Percentiles rank a stretch among this genome's conserved stretches.
Evolutionary conservation across 2,797 vertebrate species (phyloP).

Genomic region (Melanotaenia pygmaea): DNA sequence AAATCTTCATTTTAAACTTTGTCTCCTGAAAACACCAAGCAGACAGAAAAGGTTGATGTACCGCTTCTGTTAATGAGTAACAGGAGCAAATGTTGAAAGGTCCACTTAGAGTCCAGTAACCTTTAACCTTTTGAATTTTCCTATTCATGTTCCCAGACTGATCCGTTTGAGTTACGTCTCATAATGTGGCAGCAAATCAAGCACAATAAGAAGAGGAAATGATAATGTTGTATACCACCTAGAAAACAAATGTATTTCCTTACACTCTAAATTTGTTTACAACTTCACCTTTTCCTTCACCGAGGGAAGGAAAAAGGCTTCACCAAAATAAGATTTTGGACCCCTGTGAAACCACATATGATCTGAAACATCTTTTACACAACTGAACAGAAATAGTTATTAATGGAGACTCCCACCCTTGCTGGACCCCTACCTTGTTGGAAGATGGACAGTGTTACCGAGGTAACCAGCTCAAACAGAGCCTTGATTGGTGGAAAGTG

Average conservation of each 20-base stretch:
- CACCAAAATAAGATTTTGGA: slow-evolving; percentile 6
- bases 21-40: slow-evolving; percentile 13
- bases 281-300: slow-evolving; percentile 5
- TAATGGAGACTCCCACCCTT: slow-evolving; percentile 47
- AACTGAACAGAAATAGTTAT: slow-evolving; percentile 37
- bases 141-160: slow-evolving; percentile 2
- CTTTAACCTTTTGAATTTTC: slow-evolving; percentile 24
- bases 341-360: slow-evolving; percentile 23
- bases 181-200: slow-evolving; percentile 5
- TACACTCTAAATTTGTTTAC: not conserved
- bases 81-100: slow-evolving; percentile 45
- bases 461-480: slow-evolving; percentile 97
- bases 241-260: slow-evolving; percentile 2
- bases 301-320: not conserved
- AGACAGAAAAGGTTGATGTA: slow-evolving; percentile 27
- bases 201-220: not conserved
- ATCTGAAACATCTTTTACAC: slow-evolving; percentile 18
- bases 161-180: slow-evolving; percentile 1
- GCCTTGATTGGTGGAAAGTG: slow-evolving; percentile 98
- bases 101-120: slow-evolving; percentile 15
- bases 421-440: slow-evolving; percentile 93
- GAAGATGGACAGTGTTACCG: slow-evolving; percentile 96
- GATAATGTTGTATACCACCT: not conserved
- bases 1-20: slow-evolving; percentile 17
- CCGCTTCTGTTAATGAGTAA: slow-evolving; percentile 25